A percentile compares a stretch with the other conserved stretches of the same genome.
phyloP scores from a whole-genome alignment of 2,888 invertebrate species.

The Ophion slaviceki region DNA sequence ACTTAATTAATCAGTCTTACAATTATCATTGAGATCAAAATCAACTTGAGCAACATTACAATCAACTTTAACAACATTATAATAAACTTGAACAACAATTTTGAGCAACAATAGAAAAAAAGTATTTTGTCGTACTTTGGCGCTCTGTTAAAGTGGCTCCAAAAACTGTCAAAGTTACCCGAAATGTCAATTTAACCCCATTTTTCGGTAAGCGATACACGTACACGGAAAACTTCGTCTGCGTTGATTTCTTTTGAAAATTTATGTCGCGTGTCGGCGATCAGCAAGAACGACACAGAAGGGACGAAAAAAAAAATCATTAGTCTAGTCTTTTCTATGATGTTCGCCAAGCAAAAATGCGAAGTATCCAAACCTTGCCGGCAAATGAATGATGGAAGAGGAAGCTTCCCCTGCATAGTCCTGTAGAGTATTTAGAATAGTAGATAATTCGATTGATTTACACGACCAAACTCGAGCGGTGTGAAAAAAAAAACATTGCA shows the following conservation, averaged over 20 bases:
- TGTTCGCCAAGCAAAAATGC: slow-evolving; percentile 18
- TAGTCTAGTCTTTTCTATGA: slow-evolving; percentile 58
- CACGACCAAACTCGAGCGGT: slow-evolving; percentile 20
- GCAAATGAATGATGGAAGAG: not conserved
- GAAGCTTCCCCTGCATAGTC: not conserved
- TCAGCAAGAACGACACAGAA: slow-evolving; percentile 13
- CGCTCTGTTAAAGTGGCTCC: no score
- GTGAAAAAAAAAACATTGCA: slow-evolving; percentile 5
- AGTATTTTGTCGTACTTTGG: no score
- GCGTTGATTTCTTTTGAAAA: slow-evolving; percentile 1
- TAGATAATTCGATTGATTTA: slow-evolving; percentile 19
- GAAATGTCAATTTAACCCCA: no score
- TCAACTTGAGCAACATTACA: no score
- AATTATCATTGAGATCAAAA: no score
- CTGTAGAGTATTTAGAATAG: not conserved
- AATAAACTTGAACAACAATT: no score
- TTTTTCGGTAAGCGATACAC: not conserved
- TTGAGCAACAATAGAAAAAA: no score
- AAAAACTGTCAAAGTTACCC: no score
- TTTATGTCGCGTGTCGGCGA: slow-evolving; percentile 29
- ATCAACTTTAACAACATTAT: no score
- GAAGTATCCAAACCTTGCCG: slow-evolving; percentile 2
- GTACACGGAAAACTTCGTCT: slow-evolving; percentile 12
- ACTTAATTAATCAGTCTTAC: no score
- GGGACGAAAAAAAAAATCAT: slow-evolving; percentile 16